Evolutionary conservation across 2,888 invertebrate species (phyloP).

Genomic region (Volucella inanis): DNA sequence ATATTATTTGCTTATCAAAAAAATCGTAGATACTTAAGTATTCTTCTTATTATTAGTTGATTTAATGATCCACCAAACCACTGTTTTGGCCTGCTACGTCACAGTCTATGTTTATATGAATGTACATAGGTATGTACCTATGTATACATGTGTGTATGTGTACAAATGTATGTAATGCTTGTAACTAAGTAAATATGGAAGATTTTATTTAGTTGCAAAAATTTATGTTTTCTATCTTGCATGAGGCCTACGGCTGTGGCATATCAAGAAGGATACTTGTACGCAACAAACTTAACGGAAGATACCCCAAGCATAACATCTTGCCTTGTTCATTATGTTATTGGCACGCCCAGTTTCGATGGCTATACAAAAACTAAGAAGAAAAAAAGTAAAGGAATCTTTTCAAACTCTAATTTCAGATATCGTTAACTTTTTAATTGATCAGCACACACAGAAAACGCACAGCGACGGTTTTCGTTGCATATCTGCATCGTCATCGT

Average conservation of each 20-base stretch:
- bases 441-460: constrained; percentile 62
- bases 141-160: too few species aligned
- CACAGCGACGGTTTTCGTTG: constrained; percentile 39
- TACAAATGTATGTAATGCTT: neutral
- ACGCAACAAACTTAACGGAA: constrained; percentile 11
- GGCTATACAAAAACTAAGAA: constrained; percentile 34
- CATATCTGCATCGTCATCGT: constrained; percentile 63
- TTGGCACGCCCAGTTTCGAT: constrained; percentile 80
- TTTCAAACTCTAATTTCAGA: constrained; percentile 72
- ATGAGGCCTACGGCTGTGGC: neutral
- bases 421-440: constrained; percentile 75
- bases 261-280: constrained; percentile 21
- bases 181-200: neutral
- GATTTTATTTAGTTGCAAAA: constrained; percentile 32
- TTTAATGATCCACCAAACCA: too few species aligned
- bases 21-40: too few species aligned
- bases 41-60: too few species aligned
- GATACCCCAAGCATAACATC: constrained; percentile 49
- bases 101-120: neutral
- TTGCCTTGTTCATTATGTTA: constrained; percentile 81
- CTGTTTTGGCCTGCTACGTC: too few species aligned
- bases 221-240: constrained; percentile 23
- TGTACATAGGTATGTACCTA: too few species aligned
- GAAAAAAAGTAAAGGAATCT: constrained; percentile 31
- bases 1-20: too few species aligned